Evolutionary conservation across 2,888 invertebrate species (phyloP).

Genomic region (Andrena minutula): DNA sequence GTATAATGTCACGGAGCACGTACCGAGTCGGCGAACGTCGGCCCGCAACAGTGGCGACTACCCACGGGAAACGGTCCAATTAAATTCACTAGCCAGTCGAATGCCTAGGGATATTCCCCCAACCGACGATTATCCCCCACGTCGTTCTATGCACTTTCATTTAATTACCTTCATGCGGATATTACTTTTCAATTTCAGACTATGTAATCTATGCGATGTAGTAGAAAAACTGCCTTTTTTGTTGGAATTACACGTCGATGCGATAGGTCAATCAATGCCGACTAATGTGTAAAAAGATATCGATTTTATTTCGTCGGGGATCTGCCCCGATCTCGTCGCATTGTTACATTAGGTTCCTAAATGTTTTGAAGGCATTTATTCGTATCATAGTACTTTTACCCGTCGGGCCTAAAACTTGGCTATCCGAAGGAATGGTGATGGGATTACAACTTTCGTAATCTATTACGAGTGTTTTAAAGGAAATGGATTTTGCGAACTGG

Average conservation of each 20-base stretch:
- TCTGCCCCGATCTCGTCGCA: background rate
- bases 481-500: slow-evolving; percentile 53
- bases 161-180: too few species aligned
- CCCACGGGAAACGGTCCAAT: slow-evolving; percentile 62
- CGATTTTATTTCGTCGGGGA: slow-evolving; percentile 14
- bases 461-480: slow-evolving; percentile 64
- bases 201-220: too few species aligned
- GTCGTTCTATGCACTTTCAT: background rate
- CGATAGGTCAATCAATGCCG: background rate
- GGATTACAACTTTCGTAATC: slow-evolving; percentile 69
- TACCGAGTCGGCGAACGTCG: slow-evolving; percentile 68
- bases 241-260: background rate
- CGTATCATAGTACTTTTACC: slow-evolving; percentile 74
- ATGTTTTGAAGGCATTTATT: slow-evolving; percentile 67
- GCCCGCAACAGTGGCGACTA: slow-evolving; percentile 73
- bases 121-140: background rate
- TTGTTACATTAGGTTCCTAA: slow-evolving; percentile 8
- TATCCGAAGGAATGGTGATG: slow-evolving; percentile 13
- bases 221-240: too few species aligned
- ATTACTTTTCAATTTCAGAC: too few species aligned
- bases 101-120: slow-evolving; percentile 29
- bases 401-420: slow-evolving; percentile 75
- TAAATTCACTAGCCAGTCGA: slow-evolving; percentile 41
- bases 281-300: background rate
- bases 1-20: slow-evolving; percentile 68